Percentiles rank a stretch among this genome's conserved stretches.
These are phyloP conservation scores for Pyrocoelia pectoralis DNA, from an alignment of 2,888 invertebrate species.

Conservation along the genomic window DNA sequence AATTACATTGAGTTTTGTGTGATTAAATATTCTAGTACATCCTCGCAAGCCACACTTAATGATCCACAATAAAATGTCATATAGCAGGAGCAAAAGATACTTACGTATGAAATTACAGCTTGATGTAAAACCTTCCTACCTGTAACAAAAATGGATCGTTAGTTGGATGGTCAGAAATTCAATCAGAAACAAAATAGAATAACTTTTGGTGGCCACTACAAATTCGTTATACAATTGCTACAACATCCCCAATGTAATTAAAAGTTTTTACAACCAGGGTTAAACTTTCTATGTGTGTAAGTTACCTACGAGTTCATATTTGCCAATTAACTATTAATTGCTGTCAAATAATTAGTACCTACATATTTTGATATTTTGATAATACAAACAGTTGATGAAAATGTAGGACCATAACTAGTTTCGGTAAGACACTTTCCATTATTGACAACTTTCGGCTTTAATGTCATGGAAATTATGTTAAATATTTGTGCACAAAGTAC, in stretches of 20 bases:
- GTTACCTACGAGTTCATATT: conserved; percentile 6
- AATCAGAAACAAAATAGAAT: background rate
- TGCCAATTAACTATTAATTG: conserved; percentile 25
- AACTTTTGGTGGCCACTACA: background rate
- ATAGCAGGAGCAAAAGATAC: too few species aligned
- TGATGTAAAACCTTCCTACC: too few species aligned
- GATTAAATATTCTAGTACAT: too few species aligned
- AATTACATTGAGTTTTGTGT: too few species aligned
- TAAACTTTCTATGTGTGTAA: background rate
- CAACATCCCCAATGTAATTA: conserved; percentile 22
- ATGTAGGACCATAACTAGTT: too few species aligned
- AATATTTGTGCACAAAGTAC: conserved; percentile 7
- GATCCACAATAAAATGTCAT: too few species aligned
- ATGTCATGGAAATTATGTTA: conserved; percentile 18
- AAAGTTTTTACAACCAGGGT: conserved; percentile 17
- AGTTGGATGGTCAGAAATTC: too few species aligned
- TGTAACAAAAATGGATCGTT: too few species aligned
- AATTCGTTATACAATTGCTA: conserved; percentile 1
- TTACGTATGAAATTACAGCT: too few species aligned
- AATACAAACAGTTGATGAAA: too few species aligned
- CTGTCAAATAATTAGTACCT: conserved; percentile 14
- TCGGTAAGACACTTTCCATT: background rate
- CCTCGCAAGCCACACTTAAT: too few species aligned
- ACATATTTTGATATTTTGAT: too few species aligned
- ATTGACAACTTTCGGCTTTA: conserved; percentile 14